These are phyloP conservation scores for Alviniconcha marisindica DNA, from an alignment of 1,140 invertebrate genomes.

Conservation along the genomic window DNA sequence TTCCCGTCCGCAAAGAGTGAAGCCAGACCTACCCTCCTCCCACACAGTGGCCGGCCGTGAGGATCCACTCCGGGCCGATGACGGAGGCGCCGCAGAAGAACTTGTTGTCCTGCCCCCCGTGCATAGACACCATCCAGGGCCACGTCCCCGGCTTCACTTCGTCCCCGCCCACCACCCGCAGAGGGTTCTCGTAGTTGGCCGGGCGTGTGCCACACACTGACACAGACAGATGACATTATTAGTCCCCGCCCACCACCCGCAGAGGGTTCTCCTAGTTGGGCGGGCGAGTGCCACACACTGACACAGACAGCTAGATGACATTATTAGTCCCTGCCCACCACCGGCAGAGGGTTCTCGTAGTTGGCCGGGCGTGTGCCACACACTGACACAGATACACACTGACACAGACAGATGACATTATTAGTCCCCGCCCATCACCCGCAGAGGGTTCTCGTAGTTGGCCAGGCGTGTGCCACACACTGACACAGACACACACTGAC, in stretches of 20 bases:
- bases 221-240: no score
- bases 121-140: constrained; percentile 61
- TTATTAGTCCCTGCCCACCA: constrained; percentile 59
- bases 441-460: constrained; percentile 45
- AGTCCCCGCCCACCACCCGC: no score
- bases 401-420: no score
- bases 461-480: constrained; percentile 62
- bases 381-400: no score
- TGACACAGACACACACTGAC: no score
- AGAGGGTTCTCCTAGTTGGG: no score
- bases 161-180: constrained; percentile 57
- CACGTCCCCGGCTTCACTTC: constrained; percentile 59
- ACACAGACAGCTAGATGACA: no score
- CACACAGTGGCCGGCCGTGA: constrained; percentile 85
- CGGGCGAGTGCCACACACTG: no score
- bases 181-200: constrained; percentile 49
- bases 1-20: no score
- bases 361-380: constrained; percentile 61
- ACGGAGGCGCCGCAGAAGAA: constrained; percentile 82
- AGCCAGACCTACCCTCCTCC: constrained; percentile 55
- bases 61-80: constrained; percentile 80
- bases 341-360: constrained; percentile 47
- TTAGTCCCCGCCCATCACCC: constrained; percentile 58
- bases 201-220: constrained; percentile 62
- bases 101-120: constrained; percentile 52